Percentiles rank a stretch among this genome's conserved stretches.
Evolutionary conservation across 2,797 vertebrate genomes (phyloP).

Genomic region (Pangasius macronema): DNA sequence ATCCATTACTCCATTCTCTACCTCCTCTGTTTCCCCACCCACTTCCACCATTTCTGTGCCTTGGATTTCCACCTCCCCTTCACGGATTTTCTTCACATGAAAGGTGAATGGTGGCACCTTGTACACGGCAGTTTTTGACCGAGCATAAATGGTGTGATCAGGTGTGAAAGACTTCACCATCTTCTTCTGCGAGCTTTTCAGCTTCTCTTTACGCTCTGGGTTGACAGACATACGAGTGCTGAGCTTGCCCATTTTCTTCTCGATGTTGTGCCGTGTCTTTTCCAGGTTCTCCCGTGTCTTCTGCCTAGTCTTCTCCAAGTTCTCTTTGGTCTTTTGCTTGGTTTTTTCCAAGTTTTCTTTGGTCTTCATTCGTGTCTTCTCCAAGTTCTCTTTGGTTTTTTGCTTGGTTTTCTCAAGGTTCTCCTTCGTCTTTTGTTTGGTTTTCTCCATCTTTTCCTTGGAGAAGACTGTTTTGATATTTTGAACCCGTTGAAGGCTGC

Average conservation of each 20-base stretch:
- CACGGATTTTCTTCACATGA: constrained; percentile 94
- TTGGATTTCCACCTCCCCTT: constrained; percentile 88
- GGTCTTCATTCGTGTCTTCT: constrained; percentile 91
- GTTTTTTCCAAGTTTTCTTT: constrained; percentile 92
- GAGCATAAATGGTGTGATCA: constrained; percentile 90
- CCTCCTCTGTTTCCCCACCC: constrained; percentile 79
- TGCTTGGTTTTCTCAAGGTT: constrained; percentile 89
- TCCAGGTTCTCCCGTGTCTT: constrained; percentile 79
- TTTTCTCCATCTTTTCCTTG: constrained; percentile 97
- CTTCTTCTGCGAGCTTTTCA: constrained; percentile 90
- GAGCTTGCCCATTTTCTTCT: constrained; percentile 97
- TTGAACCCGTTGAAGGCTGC: constrained; percentile 91
- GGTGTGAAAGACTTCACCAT: constrained; percentile 96
- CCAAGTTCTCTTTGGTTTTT: constrained; percentile 93
- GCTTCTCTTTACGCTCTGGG: constrained; percentile 89
- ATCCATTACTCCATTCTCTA: constrained; percentile 66
- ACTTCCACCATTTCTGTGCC: constrained; percentile 97
- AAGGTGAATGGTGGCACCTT: constrained; percentile 98
- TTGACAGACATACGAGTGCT: constrained; percentile 91
- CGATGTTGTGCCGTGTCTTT: constrained; percentile 94
- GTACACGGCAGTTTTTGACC: constrained; percentile 91
- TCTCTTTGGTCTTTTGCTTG: constrained; percentile 75
- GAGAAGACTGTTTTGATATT: constrained; percentile 96
- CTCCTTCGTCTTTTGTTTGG: constrained; percentile 88
- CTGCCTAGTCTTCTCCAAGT: constrained; percentile 75